phyloP scores from a whole-genome alignment of 2,797 vertebrate species.

The Sebastes baramenuke region DNA sequence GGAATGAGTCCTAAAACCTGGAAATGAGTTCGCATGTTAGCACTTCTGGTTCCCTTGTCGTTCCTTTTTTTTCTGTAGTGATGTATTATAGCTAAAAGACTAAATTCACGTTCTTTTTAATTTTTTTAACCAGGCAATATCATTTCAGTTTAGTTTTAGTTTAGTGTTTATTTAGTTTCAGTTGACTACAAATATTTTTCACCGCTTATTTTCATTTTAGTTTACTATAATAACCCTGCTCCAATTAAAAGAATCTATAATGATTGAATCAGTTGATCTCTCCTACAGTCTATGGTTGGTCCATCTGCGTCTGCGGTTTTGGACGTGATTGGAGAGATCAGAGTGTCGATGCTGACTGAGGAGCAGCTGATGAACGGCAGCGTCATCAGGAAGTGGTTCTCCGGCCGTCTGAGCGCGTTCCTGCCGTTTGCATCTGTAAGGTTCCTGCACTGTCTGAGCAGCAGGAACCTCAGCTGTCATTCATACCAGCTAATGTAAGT shows the following conservation, averaged over 20 bases:
- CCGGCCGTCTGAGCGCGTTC: constrained; percentile 52
- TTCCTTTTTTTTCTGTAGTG: too few relatives aligned
- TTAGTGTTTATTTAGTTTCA: too few relatives aligned
- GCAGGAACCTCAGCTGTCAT: constrained; percentile 75
- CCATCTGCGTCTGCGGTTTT: constrained; percentile 52
- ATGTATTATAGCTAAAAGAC: neutral
- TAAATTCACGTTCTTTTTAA: too few relatives aligned
- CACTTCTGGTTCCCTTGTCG: too few relatives aligned
- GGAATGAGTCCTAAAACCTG: too few relatives aligned
- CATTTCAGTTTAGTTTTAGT: neutral
- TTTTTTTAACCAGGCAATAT: too few relatives aligned
- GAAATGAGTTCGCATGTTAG: too few relatives aligned
- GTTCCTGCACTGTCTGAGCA: constrained; percentile 73
- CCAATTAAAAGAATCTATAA: neutral
- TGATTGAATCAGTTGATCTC: neutral
- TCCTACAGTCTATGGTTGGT: constrained; percentile 45
- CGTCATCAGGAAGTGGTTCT: constrained; percentile 67
- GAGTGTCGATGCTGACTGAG: constrained; percentile 61
- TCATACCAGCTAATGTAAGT: constrained; percentile 79
- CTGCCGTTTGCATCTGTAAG: constrained; percentile 56
- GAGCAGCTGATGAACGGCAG: constrained; percentile 62
- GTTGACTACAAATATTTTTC: too few relatives aligned
- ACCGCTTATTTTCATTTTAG: neutral
- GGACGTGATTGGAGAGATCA: constrained; percentile 75
- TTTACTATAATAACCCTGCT: neutral